phyloP scores from a whole-genome alignment of 2,113 vertebrate species.

The Salvator merianae region DNA sequence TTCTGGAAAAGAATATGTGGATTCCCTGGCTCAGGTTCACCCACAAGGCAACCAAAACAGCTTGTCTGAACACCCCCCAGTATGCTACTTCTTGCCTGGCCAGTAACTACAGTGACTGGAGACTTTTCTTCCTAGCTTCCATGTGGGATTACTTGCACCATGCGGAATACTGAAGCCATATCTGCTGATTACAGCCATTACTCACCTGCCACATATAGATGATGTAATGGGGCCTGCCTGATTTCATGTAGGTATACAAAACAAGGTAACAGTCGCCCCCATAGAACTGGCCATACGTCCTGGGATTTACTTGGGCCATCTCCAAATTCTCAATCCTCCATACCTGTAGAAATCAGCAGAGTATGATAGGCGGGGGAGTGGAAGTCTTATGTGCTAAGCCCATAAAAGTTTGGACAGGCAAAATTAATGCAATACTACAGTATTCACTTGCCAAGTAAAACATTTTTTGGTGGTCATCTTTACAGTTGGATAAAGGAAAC shows the following conservation, averaged over 20 bases:
- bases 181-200: background rate
- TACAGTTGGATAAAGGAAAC: no score
- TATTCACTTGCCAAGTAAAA: no score
- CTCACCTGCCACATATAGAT: slow-evolving; percentile 93
- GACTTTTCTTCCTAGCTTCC: no score
- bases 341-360: slow-evolving; percentile 69
- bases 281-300: slow-evolving; percentile 84
- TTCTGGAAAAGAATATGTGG: no score
- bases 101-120: no score
- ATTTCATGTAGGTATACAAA: slow-evolving; percentile 83
- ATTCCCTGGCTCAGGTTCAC: no score
- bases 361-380: background rate
- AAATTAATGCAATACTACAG: background rate
- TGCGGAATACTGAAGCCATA: background rate
- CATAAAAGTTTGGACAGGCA: background rate
- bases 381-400: accelerated
- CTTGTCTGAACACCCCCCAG: no score
- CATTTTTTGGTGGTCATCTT: no score
- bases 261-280: slow-evolving; percentile 91
- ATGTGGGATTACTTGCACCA: no score
- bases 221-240: slow-evolving; percentile 78
- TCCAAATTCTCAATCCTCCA: slow-evolving; percentile 88
- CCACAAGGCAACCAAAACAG: no score
- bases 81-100: no score
- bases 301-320: slow-evolving; percentile 80